A percentile compares a stretch with the other conserved stretches of the same genome.
These are phyloP conservation scores for Chelonia mydas DNA, from an alignment of 2,797 vertebrate species.

Conservation along the genomic window DNA sequence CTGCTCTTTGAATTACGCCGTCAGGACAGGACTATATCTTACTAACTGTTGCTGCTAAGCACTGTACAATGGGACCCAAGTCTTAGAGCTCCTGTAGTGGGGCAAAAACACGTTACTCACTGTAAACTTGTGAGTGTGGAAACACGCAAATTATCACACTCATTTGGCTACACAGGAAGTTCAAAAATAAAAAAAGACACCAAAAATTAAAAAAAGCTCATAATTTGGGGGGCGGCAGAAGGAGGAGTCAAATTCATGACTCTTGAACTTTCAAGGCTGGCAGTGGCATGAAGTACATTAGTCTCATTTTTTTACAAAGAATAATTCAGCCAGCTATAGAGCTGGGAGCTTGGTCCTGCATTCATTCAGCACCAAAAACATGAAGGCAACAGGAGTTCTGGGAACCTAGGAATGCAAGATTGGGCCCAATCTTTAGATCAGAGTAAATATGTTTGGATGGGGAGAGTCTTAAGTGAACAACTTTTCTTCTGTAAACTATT, in stretches of 20 bases:
- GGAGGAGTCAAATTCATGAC: background rate
- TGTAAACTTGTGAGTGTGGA: background rate
- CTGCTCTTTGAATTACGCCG: background rate
- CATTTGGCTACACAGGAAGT: background rate
- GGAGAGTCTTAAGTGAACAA: background rate
- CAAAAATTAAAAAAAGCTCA: background rate
- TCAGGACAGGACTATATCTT: background rate
- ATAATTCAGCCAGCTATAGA: background rate
- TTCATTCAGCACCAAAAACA: background rate
- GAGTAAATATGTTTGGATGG: rapidly evolving
- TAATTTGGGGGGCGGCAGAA: background rate
- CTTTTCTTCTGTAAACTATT: background rate
- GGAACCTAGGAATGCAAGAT: background rate
- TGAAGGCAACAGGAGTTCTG: background rate
- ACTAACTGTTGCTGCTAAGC: background rate
- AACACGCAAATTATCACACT: background rate
- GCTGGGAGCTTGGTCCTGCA: background rate
- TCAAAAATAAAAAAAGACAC: background rate
- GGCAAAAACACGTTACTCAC: background rate
- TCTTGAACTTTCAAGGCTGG: background rate
- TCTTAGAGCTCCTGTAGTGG: background rate
- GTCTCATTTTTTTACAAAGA: background rate
- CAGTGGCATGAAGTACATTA: background rate
- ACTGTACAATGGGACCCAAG: no score
- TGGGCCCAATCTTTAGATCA: rapidly evolving